These are phyloP conservation scores for Agrypnus murinus DNA, from an alignment of 2,888 invertebrate species.

Conservation along the genomic window DNA sequence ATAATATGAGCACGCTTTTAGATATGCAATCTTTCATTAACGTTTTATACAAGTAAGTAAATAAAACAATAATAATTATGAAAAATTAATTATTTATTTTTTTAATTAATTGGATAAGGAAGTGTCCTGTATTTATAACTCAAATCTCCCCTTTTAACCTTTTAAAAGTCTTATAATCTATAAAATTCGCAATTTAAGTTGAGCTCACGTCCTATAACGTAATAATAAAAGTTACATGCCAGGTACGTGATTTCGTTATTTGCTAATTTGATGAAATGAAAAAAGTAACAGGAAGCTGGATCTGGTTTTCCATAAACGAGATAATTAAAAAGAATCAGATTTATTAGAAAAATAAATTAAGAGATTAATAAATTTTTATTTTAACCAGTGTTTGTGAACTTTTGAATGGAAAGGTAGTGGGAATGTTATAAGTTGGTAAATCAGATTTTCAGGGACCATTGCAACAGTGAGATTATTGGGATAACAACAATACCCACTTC, in stretches of 20 bases:
- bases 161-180: background rate
- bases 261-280: background rate
- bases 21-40: no score
- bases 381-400: no score
- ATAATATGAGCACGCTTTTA: background rate
- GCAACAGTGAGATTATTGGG: conserved; percentile 47
- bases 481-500: conserved; percentile 35
- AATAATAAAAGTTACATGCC: conserved; percentile 4
- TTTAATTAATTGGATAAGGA: background rate
- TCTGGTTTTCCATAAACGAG: no score
- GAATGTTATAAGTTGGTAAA: conserved; percentile 57
- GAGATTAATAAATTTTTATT: no score
- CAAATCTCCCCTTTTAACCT: background rate
- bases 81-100: background rate
- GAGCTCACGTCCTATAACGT: conserved; percentile 6
- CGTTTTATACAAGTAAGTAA: no score
- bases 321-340: no score
- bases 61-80: background rate
- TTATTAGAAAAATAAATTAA: no score
- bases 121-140: background rate
- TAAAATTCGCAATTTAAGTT: conserved; percentile 3
- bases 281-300: background rate
- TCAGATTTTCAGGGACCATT: conserved; percentile 54
- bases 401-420: conserved; percentile 51
- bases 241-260: conserved; percentile 5